Base-by-base conservation (phyloP, 2,888 invertebrate genomes). In the Callosobruchus maculatus region DNA sequence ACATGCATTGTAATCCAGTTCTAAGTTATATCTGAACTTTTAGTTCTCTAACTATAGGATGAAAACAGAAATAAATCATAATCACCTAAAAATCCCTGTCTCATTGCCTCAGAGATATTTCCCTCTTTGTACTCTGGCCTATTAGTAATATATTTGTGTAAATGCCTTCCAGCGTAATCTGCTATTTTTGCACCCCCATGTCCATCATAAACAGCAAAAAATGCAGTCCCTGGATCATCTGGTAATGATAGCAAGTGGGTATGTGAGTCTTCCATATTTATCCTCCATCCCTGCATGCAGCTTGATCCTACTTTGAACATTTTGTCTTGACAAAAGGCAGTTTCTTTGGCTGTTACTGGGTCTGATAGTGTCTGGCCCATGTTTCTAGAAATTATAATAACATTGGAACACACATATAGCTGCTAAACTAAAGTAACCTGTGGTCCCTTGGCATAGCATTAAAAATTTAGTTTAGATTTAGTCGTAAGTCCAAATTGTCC, bases 221-320 rank as follows among this genome's bases (percentile, higher is more conserved):
- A 99, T 2, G 97, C 83, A 49, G 97, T 93, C 22, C 92, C 93
- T 30, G 97, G 96, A 87, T 99, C 99, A 84, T 97, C 97, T 0
- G 97, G 96, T 78, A 97, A 86, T 0, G 97, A 94, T 20, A 99
- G 88, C 80, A 99, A 94, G 83, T 98, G 97, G 71, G 98, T 97
- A 86, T 99, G 99, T 0, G 97, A 96, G 88, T 99, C 99, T 89
- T 99, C 99, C 99, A 99, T 99, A 80, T 96, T 96, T 74, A 98
- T 94, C 77, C 99, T 89, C 99, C 99, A 99, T 86, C 99, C 99
- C 88, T 99, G 99, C 99, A 99, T 99, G 85, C 96, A 97, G 21
- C 97, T 97, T 0, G 97, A 96, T n/a, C 97, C 99, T 4, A 99
- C 97, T 82, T 90, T 88, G 79, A 90, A 90, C 67, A 90, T 88